Base-by-base conservation (phyloP, 2,888 invertebrate species). In the Ichneumoninae sp. region DNA sequence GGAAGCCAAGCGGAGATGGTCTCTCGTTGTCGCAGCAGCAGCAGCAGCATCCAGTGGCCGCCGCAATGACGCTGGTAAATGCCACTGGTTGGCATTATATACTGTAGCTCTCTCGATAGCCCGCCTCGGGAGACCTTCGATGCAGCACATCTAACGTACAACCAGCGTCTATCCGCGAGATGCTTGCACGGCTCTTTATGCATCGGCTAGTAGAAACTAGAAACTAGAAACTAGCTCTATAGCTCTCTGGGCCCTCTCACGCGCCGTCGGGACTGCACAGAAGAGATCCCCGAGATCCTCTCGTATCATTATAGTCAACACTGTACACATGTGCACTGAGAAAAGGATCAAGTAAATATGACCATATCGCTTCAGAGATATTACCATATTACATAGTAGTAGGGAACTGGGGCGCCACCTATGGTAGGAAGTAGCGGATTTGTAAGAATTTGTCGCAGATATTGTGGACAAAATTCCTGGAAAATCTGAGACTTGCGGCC, bases 51-150 rank as follows among this genome's bases (percentile, higher is more conserved):
- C 71, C 74, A 73, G 79, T 80, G 81, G 60, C 66, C 81, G 76
- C 66, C 65, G 65, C 65, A 52, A 54, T 70, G 75, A 75, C 81
- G 70, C 87, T 90, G 87, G 92, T 93, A 93, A 93, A 93, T 93
- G 93, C 93, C 93, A 93, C 93, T 91, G 92, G 93, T 93, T 93
- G 93, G 93, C 92, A 93, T 93, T 93, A 93, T 92, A 88, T 88
- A 89, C 87, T 83, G 81, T 76, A 87, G 89, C 85, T 88, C 66
- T 70, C 57, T 74, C 75, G 86, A 74, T 74, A 74, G 63, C 77
- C 77, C 50, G 66, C 63, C 73, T 69, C 68, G 73, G 78, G 85
- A 92, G 92, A 93, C 93, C 92, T 92, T 93, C 92, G 90, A 90
- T 91, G 91, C 89, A 87, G 89, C 91, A 89, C 89, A 90, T 86